Percentiles rank a stretch among this genome's conserved stretches.
These are phyloP conservation scores for Corella eumyota DNA, from an alignment of 23 tunicate genomes.

Conservation along the genomic window DNA sequence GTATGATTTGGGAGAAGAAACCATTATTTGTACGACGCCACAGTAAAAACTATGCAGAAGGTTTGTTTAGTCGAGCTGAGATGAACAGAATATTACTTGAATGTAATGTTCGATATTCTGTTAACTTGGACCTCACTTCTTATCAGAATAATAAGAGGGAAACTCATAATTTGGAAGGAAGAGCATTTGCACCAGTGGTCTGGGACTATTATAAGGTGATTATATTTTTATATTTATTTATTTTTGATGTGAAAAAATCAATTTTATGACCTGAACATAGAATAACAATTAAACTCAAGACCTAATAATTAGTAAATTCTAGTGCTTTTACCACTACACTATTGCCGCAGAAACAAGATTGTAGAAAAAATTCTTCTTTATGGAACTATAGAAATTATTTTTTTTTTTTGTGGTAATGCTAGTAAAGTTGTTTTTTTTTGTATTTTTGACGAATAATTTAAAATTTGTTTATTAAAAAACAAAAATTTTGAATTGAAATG, in stretches of 20 bases:
- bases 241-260: no score
- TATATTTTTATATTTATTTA: no score
- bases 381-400: neutral
- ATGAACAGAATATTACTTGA: conserved; percentile 51
- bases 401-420: neutral
- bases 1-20: conserved; percentile 74
- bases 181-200: conserved; percentile 64
- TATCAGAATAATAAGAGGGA: conserved; percentile 55
- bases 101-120: conserved; percentile 63
- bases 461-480: neutral
- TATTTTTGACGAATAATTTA: neutral
- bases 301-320: no score
- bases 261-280: no score
- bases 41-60: conserved; percentile 37
- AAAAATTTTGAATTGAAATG: no score
- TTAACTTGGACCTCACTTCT: conserved; percentile 82
- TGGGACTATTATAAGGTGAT: conserved; percentile 85
- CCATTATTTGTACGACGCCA: conserved; percentile 50
- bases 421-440: neutral
- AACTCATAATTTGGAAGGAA: conserved; percentile 72
- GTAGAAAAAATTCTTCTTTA: neutral
- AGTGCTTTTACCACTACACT: no score
- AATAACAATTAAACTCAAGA: no score
- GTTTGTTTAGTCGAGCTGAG: conserved; percentile 45
- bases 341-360: no score